Evolutionary conservation across 2,113 vertebrate genomes (phyloP).

Genomic region (Lontra canadensis): DNA sequence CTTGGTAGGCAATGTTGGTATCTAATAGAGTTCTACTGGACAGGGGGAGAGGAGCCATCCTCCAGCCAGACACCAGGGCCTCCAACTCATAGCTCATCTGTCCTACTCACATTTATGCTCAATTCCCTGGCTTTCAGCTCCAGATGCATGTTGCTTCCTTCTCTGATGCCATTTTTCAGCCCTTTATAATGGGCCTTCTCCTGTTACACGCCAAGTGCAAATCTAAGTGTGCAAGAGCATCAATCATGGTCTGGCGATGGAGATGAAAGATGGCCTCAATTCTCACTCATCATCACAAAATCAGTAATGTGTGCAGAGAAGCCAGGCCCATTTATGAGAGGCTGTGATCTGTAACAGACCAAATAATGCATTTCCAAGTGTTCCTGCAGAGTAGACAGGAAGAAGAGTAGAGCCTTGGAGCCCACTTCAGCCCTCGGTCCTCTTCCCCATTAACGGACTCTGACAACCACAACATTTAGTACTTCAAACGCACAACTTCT

Average conservation of each 20-base stretch:
- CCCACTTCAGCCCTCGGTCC: not conserved
- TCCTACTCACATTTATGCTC: not conserved
- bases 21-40: not conserved
- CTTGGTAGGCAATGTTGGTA: not conserved
- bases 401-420: not conserved
- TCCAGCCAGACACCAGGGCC: not conserved
- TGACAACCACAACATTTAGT: not conserved
- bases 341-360: constrained; percentile 72
- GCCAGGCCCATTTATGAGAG: constrained; percentile 72
- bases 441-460: not conserved
- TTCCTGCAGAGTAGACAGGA: not conserved
- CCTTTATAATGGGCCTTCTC: not conserved
- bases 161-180: constrained; percentile 22
- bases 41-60: not conserved
- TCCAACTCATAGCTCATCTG: not conserved
- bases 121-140: not conserved
- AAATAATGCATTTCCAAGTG: constrained; percentile 78
- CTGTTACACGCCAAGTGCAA: not conserved
- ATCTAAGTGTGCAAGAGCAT: constrained; percentile 31
- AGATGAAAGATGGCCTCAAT: constrained; percentile 55
- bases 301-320: constrained; percentile 60
- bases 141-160: not conserved
- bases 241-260: constrained; percentile 36
- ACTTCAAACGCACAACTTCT: not conserved
- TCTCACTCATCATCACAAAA: constrained; percentile 70